Evolutionary conservation across 2,797 vertebrate species (phyloP).

Genomic region (Scomberomorus guttatus): DNA sequence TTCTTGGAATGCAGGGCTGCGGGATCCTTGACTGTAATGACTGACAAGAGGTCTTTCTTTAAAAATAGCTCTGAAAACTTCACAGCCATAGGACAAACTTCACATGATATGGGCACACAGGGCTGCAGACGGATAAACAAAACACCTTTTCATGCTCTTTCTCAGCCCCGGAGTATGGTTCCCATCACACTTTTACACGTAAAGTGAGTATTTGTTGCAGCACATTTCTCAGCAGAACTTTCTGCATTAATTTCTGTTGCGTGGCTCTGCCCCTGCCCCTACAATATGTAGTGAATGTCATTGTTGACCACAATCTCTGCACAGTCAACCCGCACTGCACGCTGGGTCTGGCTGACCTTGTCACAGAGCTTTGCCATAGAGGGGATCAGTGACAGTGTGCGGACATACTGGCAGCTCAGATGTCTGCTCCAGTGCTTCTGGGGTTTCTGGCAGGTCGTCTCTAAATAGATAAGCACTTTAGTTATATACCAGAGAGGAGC

Average conservation of each 20-base stretch:
- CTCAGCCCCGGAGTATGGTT: constrained; percentile 2
- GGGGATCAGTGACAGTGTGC: constrained; percentile 81
- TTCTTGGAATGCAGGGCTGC: background rate
- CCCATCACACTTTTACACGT: background rate
- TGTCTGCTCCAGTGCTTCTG: constrained; percentile 68
- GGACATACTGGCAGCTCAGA: constrained; percentile 72
- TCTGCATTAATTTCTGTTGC: constrained; percentile 37
- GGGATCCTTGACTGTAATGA: background rate
- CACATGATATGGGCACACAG: constrained; percentile 43
- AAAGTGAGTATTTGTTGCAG: constrained; percentile 6
- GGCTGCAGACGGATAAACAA: constrained; percentile 31
- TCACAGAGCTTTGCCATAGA: constrained; percentile 68
- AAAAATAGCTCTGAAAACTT: constrained; percentile 43
- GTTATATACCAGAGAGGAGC: constrained; percentile 60
- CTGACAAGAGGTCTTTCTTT: background rate
- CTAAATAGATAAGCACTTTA: constrained; percentile 89
- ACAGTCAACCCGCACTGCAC: constrained; percentile 43
- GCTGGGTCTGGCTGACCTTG: constrained; percentile 70
- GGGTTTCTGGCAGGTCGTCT: constrained; percentile 72
- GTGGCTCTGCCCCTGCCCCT: constrained; percentile 19
- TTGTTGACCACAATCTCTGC: constrained; percentile 42
- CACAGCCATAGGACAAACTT: constrained; percentile 66
- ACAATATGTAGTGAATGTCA: constrained; percentile 42
- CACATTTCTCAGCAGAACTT: constrained; percentile 18
- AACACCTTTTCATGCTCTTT: constrained; percentile 28